Evolutionary conservation across 2,888 invertebrate species (phyloP), one percentile per base, ranked within the genome.

Genomic region (Agrotis exclamationis): DNA sequence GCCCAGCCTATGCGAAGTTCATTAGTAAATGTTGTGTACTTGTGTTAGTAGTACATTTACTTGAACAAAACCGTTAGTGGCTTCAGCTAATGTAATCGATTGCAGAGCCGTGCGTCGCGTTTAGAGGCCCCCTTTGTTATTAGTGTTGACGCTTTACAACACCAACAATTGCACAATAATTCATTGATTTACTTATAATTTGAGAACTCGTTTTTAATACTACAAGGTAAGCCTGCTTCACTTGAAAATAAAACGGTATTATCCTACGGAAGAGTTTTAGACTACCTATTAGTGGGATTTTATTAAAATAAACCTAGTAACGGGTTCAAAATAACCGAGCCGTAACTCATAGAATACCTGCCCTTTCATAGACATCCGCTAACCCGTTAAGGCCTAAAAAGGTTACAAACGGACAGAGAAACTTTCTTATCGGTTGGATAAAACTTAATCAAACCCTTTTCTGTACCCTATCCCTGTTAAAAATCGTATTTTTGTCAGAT

Each of bases 61-160:
- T 63, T 67, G n/a, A 70, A 65, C 67, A 71, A 74, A 82, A 54
- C 63, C 54, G 67, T 65, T 70, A 67, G 63, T 79, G 70, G 68
- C 65, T 66, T 68, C 28, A 24, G 70, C 47, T 79, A 74, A 70
- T 82, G 74, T 64, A 74, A 77, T 74, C 79, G 79, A 82, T 80
- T 66, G 57, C 64, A 59, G 56, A 60, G 20, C 51, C 59, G 65
- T 82, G 79, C 70, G 70, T 68, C 63, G 56, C 68, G 45, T 63
- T 73, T 48, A 53, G 53, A 59, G 53, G 13, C 64, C 62, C 62
- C 24, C 62, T 79, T 54, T 64, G 79, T 82, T 63, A 78, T 78
- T 78, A 80, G 51, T 63, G 74, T 48, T 54, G 51, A 24, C 45
- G 58, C 45, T 56, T 47, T 50, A 73, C 69, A 62, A 65, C 51